Conservation (phyloP, 2,888 invertebrate species). For the Lathronympha strigana region DNA sequence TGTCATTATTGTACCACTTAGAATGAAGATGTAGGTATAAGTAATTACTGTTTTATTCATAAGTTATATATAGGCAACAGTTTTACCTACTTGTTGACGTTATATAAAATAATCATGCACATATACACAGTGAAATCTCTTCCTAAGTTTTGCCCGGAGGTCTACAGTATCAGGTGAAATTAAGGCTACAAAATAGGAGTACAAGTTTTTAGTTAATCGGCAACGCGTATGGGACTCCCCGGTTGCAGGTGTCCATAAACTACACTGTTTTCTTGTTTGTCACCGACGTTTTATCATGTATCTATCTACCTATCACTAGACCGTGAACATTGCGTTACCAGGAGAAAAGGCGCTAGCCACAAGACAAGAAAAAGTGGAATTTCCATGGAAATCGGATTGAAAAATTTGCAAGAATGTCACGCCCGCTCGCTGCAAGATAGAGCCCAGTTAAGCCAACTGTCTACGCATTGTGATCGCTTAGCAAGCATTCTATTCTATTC, state of each 20-base stretch:
- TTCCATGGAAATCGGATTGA: conserved; percentile 15
- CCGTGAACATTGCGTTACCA: background rate
- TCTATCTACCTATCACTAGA: background rate
- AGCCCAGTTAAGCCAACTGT: conserved; percentile 28
- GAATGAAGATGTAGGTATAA: background rate
- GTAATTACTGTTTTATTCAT: background rate
- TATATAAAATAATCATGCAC: too few relatives aligned
- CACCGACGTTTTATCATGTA: background rate
- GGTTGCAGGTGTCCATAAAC: too few relatives aligned
- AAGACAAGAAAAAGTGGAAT: conserved; percentile 10
- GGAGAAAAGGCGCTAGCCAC: background rate
- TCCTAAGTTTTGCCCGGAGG: too few relatives aligned
- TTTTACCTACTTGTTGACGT: too few relatives aligned
- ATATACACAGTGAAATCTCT: too few relatives aligned
- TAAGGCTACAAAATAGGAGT: too few relatives aligned
- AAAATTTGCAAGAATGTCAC: conserved; percentile 24
- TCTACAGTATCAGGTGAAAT: too few relatives aligned
- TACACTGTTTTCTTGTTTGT: too few relatives aligned
- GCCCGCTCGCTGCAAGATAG: conserved; percentile 21
- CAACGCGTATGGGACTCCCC: too few relatives aligned
- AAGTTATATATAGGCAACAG: background rate
- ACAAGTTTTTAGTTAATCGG: too few relatives aligned
- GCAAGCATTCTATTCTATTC: background rate
- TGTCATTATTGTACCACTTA: background rate
- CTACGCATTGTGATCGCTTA: background rate